Evolutionary conservation across 2,797 vertebrate genomes (phyloP).

Genomic region (Cossypha dichroa): DNA sequence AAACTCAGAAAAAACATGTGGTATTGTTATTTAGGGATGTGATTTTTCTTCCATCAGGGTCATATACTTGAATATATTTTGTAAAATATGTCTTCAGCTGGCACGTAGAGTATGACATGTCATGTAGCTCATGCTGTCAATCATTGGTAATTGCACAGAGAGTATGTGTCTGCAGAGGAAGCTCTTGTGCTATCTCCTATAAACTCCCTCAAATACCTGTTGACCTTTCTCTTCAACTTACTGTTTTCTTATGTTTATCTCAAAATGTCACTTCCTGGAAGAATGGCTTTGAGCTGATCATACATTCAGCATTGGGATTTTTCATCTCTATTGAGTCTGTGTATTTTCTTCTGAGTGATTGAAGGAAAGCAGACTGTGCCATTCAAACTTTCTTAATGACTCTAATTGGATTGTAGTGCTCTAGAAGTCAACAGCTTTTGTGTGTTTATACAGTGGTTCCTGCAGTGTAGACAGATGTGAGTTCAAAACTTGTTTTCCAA

Average conservation of each 20-base stretch:
- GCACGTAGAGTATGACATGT: not conserved
- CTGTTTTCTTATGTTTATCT: slow-evolving; percentile 28
- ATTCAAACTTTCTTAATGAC: not conserved
- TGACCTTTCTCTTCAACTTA: slow-evolving; percentile 51
- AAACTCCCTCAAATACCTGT: slow-evolving; percentile 27
- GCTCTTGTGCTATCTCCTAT: not conserved
- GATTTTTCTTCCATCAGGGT: not conserved
- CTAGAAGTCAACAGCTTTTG: not conserved
- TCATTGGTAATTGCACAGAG: not conserved
- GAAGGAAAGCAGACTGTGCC: not conserved
- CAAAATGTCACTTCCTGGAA: slow-evolving; percentile 28
- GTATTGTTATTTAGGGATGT: not conserved
- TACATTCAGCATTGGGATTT: not conserved
- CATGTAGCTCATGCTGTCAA: not conserved
- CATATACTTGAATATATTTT: not conserved
- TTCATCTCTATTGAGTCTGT: not conserved
- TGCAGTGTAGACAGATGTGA: not conserved
- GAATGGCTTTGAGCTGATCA: not conserved
- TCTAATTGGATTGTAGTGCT: not conserved
- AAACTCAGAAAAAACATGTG: not conserved
- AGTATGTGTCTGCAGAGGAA: not conserved
- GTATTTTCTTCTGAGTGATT: not conserved
- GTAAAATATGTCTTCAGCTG: not conserved
- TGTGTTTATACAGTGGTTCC: not conserved
- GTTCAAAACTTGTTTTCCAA: not conserved